A percentile compares a stretch with the other conserved stretches of the same genome.
Evolutionary conservation across 2,113 vertebrate genomes (phyloP).

Genomic region (Delphinapterus leucas): DNA sequence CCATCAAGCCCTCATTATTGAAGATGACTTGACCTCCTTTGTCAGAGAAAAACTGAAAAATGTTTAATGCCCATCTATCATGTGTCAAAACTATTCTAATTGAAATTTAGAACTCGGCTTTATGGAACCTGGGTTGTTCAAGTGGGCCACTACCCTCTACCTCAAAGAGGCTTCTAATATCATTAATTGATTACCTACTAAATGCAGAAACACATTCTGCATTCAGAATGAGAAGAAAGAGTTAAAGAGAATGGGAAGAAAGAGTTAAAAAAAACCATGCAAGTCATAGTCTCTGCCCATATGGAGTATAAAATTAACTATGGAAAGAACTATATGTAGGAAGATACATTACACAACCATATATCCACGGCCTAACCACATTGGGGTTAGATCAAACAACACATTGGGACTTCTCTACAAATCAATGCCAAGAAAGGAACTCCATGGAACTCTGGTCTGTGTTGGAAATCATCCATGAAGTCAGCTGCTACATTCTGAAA

Average conservation of each 20-base stretch:
- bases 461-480: neutral
- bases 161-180: neutral
- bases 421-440: neutral
- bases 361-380: neutral
- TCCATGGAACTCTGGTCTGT: neutral
- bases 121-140: neutral
- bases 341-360: neutral
- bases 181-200: neutral
- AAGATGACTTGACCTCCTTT: neutral
- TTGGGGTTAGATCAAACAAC: neutral
- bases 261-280: neutral
- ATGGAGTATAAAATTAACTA: neutral
- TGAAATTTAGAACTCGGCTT: neutral
- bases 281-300: neutral
- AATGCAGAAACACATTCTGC: neutral
- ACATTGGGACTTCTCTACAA: neutral
- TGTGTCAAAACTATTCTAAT: neutral
- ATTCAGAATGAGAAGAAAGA: neutral
- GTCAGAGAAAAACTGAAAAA: neutral
- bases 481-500: neutral
- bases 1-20: neutral
- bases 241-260: neutral
- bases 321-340: neutral
- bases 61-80: neutral
- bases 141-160: neutral